Percentiles rank a stretch among this genome's conserved stretches.
Evolutionary conservation across 2,113 vertebrate species (phyloP).

Genomic region (Aix galericulata): DNA sequence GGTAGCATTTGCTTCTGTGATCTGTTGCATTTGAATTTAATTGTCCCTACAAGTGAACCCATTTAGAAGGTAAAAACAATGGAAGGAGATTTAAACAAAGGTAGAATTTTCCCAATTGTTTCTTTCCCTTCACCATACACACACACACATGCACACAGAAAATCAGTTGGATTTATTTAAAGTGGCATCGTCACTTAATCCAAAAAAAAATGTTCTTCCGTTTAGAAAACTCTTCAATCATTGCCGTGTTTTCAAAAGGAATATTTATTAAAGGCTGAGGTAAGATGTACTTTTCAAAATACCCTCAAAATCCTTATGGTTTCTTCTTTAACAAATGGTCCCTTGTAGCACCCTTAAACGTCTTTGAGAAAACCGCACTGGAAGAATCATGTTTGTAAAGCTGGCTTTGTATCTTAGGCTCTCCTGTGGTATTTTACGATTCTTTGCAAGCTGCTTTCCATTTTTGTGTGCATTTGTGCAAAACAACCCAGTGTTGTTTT

Average conservation of each 20-base stretch:
- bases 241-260: background rate
- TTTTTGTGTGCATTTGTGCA: background rate
- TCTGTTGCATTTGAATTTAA: conserved; percentile 20
- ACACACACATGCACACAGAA: background rate
- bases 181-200: background rate
- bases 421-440: background rate
- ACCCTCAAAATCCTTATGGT: background rate
- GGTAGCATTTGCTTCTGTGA: background rate
- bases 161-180: background rate
- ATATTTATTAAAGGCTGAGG: background rate
- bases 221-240: background rate
- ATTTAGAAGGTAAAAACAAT: background rate
- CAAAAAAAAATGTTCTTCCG: background rate
- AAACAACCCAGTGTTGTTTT: background rate
- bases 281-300: background rate
- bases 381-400: background rate
- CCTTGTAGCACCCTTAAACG: background rate
- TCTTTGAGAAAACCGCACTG: background rate
- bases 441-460: background rate
- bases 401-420: background rate
- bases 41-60: background rate
- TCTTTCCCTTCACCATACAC: background rate
- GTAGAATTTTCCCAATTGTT: background rate
- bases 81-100: background rate
- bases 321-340: background rate